A percentile compares a stretch with the other conserved stretches of the same genome.
These are phyloP conservation scores for Oxyruncus cristatus DNA, from an alignment of 2,113 vertebrate genomes.

Conservation along the genomic window DNA sequence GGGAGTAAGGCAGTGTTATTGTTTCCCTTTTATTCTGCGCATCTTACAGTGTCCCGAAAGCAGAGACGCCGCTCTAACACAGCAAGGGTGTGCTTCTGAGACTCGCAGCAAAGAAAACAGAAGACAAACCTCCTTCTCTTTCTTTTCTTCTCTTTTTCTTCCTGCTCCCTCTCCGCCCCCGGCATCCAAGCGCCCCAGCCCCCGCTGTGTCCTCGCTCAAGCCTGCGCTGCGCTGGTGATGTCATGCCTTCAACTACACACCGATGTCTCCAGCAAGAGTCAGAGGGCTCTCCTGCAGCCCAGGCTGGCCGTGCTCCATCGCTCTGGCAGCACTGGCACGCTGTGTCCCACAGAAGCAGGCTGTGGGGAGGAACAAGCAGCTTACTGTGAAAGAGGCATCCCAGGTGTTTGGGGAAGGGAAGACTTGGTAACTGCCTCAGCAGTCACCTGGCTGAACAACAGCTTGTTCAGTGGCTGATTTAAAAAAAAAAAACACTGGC, in stretches of 20 bases:
- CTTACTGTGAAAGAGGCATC: neutral
- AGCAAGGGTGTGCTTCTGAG: neutral
- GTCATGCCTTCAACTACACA: neutral
- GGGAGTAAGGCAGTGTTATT: neutral
- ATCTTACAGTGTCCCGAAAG: accelerated
- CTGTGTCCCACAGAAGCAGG: neutral
- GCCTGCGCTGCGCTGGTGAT: accelerated
- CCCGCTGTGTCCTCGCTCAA: neutral
- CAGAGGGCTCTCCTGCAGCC: neutral
- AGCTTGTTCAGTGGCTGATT: neutral
- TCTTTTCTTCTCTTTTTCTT: neutral
- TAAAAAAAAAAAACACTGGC: neutral
- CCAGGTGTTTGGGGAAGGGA: neutral
- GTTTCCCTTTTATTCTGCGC: neutral
- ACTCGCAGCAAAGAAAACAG: neutral
- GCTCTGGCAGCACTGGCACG: accelerated
- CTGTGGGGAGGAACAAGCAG: accelerated
- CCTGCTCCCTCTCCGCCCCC: accelerated
- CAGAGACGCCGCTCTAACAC: neutral
- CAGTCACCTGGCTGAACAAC: neutral
- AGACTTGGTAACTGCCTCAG: neutral
- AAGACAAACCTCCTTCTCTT: neutral
- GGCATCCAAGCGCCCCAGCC: neutral
- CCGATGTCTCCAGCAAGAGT: neutral
- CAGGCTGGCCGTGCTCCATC: accelerated